Percentiles rank a stretch among this genome's conserved stretches.
These are phyloP conservation scores for Achlya flavicornis DNA, from an alignment of 2,888 invertebrate species.

Conservation along the genomic window DNA sequence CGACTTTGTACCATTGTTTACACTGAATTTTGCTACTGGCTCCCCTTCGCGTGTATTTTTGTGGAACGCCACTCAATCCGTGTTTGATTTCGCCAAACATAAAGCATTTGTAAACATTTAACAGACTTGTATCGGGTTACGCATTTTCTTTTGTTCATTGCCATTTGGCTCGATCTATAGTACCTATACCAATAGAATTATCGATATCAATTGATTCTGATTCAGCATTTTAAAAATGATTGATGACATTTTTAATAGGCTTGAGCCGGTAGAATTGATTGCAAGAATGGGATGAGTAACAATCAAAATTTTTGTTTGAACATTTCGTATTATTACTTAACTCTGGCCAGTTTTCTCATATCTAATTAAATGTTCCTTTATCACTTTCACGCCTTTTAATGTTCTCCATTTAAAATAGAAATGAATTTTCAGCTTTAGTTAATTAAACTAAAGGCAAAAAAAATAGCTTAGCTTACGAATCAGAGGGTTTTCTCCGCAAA, in stretches of 20 bases:
- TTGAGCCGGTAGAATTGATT: slow-evolving; percentile 22
- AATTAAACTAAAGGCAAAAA: not conserved
- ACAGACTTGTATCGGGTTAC: slow-evolving; percentile 75
- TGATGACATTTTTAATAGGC: slow-evolving; percentile 38
- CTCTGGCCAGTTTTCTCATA: not conserved
- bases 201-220: slow-evolving; percentile 23
- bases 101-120: slow-evolving; percentile 79
- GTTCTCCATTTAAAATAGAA: not conserved
- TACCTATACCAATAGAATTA: slow-evolving; percentile 17
- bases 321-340: not conserved
- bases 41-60: slow-evolving; percentile 68
- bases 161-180: slow-evolving; percentile 40
- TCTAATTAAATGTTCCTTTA: not conserved
- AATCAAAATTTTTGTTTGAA: not conserved
- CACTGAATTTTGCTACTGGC: slow-evolving; percentile 73
- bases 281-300: slow-evolving; percentile 24
- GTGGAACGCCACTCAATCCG: slow-evolving; percentile 74
- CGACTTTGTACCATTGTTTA: slow-evolving; percentile 75
- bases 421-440: not conserved
- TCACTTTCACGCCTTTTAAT: too few relatives aligned
- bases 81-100: slow-evolving; percentile 81
- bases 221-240: slow-evolving; percentile 35
- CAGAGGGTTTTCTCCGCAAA: too few relatives aligned
- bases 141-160: slow-evolving; percentile 60
- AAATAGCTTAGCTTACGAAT: too few relatives aligned